Conservation (phyloP, 2,888 invertebrate species). For the Empis stercorea region DNA sequence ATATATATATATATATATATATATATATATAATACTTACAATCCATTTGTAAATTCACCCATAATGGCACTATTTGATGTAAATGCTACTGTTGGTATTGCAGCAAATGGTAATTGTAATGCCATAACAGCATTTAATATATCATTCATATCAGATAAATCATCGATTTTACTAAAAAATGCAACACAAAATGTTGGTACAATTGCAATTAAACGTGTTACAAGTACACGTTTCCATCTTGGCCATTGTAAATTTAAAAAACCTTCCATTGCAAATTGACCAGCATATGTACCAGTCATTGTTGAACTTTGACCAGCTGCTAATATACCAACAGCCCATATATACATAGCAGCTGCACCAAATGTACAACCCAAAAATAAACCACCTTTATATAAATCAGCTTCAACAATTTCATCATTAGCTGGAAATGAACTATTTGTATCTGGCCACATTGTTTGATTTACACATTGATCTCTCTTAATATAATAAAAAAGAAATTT, state of each 20-base stretch:
- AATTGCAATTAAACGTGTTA: conserved; percentile 76
- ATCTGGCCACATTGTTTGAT: conserved; percentile 30
- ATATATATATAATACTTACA: conserved; percentile 36
- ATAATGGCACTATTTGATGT: conserved; percentile 66
- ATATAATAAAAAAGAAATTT: conserved; percentile 1
- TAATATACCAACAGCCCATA: conserved; percentile 62
- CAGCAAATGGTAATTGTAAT: conserved; percentile 75
- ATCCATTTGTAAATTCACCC: conserved; percentile 72
- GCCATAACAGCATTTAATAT: conserved; percentile 76
- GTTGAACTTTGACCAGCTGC: conserved; percentile 77
- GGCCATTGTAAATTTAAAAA: conserved; percentile 75
- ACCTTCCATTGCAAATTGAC: conserved; percentile 82
- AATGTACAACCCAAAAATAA: conserved; percentile 65
- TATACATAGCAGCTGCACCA: conserved; percentile 64
- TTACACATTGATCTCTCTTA: conserved; percentile 30
- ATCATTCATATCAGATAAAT: conserved; percentile 72
- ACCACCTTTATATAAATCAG: conserved; percentile 61
- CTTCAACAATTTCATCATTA: conserved; percentile 40
- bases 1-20: neutral
- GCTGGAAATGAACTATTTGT: conserved; percentile 33
- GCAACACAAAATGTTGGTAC: conserved; percentile 54
- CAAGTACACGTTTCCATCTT: conserved; percentile 72
- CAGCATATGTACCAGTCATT: conserved; percentile 78
- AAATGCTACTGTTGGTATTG: conserved; percentile 74
- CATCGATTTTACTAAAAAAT: conserved; percentile 50